phyloP scores from a whole-genome alignment of 2,888 invertebrate genomes.

The Allacma fusca region DNA sequence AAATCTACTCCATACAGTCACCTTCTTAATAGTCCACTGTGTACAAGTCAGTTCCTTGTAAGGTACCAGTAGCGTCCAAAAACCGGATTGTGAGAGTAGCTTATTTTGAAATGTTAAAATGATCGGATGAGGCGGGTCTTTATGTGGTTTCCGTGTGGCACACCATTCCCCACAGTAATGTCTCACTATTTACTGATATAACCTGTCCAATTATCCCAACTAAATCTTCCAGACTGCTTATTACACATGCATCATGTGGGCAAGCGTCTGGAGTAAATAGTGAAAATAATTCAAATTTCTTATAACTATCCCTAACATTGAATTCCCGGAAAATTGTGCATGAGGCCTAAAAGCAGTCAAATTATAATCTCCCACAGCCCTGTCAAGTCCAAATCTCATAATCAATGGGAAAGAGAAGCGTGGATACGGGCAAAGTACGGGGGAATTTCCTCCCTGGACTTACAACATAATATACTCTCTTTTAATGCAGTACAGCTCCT shows the following conservation, averaged over 20 bases:
- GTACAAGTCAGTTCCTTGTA: no score
- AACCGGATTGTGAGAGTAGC: not conserved
- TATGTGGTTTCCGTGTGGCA: conserved; percentile 24
- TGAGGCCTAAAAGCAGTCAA: no score
- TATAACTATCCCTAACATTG: not conserved
- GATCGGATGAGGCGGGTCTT: conserved; percentile 19
- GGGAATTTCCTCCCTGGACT: no score
- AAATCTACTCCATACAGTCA: no score
- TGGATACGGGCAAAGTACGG: no score
- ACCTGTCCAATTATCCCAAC: conserved; percentile 20
- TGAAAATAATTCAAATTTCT: not conserved
- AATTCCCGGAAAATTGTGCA: not conserved
- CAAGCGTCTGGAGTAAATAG: not conserved
- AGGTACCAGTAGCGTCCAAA: not conserved
- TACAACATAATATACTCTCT: no score
- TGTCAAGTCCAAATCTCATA: no score
- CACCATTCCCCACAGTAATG: conserved; percentile 28
- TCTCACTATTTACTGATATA: conserved; percentile 4
- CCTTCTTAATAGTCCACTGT: no score
- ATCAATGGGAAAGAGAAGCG: no score
- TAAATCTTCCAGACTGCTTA: not conserved
- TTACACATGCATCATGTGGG: not conserved
- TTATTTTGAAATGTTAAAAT: conserved; percentile 9
- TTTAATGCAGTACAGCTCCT: no score
- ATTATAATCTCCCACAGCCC: no score